Evolutionary conservation across 2,797 vertebrate genomes (phyloP).

Genomic region (Zalophus californianus): DNA sequence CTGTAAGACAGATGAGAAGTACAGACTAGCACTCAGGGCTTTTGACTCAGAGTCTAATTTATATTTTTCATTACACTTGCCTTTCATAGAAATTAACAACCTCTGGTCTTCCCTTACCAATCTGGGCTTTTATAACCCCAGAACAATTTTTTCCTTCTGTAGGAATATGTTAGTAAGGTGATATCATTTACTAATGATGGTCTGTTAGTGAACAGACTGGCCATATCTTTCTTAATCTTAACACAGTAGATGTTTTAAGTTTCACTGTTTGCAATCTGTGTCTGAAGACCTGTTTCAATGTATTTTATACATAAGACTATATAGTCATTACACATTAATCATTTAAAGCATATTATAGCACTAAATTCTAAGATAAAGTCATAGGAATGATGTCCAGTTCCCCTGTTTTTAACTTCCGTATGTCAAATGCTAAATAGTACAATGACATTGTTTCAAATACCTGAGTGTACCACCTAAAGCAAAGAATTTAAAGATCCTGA

Average conservation of each 20-base stretch:
- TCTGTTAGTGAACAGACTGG: background rate
- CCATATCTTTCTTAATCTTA: background rate
- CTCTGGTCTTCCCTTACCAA: background rate
- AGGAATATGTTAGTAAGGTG: background rate
- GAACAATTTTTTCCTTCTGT: background rate
- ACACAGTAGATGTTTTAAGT: accelerated
- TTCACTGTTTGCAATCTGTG: background rate
- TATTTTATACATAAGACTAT: background rate
- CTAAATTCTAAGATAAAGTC: background rate
- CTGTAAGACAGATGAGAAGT: background rate
- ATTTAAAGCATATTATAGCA: background rate
- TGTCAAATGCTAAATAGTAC: constrained; percentile 21
- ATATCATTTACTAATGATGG: background rate
- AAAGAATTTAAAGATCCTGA: background rate
- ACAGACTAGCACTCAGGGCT: background rate
- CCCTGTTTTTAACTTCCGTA: background rate
- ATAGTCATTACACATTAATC: background rate
- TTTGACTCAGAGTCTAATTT: background rate
- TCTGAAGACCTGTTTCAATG: background rate
- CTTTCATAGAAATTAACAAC: background rate
- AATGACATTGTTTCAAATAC: background rate
- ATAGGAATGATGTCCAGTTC: background rate
- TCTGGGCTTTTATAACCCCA: background rate
- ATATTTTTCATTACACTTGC: background rate
- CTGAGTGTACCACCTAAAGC: background rate